Percentiles rank a stretch among this genome's conserved stretches.
These are phyloP conservation scores for Lepus oiostolus DNA, from an alignment of 2,797 vertebrate species.

Conservation along the genomic window DNA sequence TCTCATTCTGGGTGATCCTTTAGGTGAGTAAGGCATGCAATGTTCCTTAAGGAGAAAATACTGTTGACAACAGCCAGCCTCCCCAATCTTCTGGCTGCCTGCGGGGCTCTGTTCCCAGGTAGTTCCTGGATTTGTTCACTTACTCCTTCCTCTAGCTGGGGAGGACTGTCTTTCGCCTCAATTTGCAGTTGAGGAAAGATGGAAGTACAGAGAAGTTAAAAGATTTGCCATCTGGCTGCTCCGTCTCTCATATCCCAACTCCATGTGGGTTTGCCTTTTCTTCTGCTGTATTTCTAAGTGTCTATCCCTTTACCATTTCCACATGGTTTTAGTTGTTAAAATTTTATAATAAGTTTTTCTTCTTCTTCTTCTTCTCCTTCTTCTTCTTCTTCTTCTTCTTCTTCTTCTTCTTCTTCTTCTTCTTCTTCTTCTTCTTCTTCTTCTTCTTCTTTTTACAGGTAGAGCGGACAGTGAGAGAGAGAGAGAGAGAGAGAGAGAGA, in stretches of 20 bases:
- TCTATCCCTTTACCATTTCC: not conserved
- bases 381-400: not conserved
- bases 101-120: not conserved
- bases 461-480: no score
- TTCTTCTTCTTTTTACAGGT: no score
- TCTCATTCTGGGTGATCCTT: not conserved
- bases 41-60: not conserved
- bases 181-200: not conserved
- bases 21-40: not conserved
- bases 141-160: not conserved
- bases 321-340: constrained; percentile 1
- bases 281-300: not conserved
- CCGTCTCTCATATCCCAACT: not conserved
- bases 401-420: not conserved
- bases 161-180: not conserved
- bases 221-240: not conserved
- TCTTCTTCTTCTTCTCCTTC: not conserved
- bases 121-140: not conserved
- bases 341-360: constrained; percentile 3
- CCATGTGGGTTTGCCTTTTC: not conserved
- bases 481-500: no score
- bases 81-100: not conserved
- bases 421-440: no score
- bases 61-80: not conserved
- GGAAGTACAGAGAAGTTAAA: not conserved